A percentile compares a stretch with the other conserved stretches of the same genome.
Evolutionary conservation across 1,140 invertebrate species (phyloP).

Genomic region (Aphelinus certus): DNA sequence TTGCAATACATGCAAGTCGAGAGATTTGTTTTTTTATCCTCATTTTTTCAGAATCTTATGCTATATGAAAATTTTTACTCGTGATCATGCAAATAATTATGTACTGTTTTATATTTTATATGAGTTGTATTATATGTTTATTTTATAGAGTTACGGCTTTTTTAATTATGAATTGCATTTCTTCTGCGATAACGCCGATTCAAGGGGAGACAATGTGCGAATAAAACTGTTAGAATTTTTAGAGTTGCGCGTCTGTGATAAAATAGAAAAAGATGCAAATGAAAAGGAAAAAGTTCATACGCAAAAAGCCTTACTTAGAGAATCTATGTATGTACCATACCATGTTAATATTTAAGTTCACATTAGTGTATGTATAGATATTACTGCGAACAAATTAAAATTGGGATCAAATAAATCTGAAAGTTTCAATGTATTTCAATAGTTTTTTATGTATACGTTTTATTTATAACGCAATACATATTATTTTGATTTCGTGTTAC

Average conservation of each 20-base stretch:
- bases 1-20: slow-evolving; percentile 1
- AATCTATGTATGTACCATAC: not conserved
- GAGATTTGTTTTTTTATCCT: slow-evolving; percentile 4
- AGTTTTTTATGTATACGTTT: not conserved
- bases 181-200: not conserved
- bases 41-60: too few species aligned
- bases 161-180: not conserved
- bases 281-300: slow-evolving; percentile 10
- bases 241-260: slow-evolving; percentile 19
- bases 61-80: too few species aligned
- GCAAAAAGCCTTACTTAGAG: slow-evolving; percentile 11
- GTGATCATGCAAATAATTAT: too few species aligned
- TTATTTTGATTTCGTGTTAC: not conserved
- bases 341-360: slow-evolving; percentile 8
- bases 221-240: slow-evolving; percentile 11
- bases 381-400: slow-evolving; percentile 10
- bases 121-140: too few species aligned
- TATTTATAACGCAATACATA: not conserved
- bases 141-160: too few species aligned
- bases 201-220: not conserved
- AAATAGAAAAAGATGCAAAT: slow-evolving; percentile 2
- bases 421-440: slow-evolving; percentile 7
- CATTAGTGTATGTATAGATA: not conserved
- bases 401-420: slow-evolving; percentile 22
- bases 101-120: too few species aligned